phyloP scores from a whole-genome alignment of 2,113 vertebrate genomes.

The Dasyprocta punctata region DNA sequence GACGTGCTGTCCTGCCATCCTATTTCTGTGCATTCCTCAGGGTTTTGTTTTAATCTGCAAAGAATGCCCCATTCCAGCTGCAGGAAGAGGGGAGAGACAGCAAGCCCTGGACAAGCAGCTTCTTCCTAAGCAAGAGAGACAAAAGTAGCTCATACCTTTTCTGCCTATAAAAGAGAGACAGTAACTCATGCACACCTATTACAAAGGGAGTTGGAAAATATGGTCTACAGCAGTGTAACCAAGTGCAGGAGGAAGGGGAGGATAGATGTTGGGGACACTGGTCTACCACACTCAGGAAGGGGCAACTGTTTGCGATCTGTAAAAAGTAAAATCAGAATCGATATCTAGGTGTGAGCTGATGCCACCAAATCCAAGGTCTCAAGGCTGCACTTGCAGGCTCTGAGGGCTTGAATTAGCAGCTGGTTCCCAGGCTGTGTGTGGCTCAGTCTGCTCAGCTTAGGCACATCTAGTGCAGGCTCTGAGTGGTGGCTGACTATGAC shows the following conservation, averaged over 20 bases:
- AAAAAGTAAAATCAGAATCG: background rate
- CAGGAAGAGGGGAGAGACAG: background rate
- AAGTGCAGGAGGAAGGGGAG: background rate
- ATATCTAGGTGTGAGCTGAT: background rate
- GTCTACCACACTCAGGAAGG: background rate
- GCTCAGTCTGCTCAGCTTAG: background rate
- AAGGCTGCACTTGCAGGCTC: background rate
- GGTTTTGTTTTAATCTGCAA: background rate
- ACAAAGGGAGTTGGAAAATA: background rate
- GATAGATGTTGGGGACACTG: background rate
- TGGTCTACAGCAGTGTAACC: background rate
- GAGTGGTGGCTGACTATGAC: background rate
- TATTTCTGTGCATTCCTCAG: background rate
- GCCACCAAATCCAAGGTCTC: background rate
- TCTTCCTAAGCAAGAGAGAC: background rate
- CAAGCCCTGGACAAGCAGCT: background rate
- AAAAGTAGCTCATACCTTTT: background rate
- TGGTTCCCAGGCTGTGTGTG: background rate
- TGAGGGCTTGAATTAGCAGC: background rate
- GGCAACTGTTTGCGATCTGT: background rate
- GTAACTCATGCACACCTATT: background rate
- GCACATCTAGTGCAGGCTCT: background rate
- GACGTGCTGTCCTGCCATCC: background rate
- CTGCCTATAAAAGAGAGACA: background rate
- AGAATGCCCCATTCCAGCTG: background rate